Evolutionary conservation across 1,140 invertebrate genomes (phyloP), one percentile per base, ranked within the genome.

Genomic region (Drosophila nebulosa): DNA sequence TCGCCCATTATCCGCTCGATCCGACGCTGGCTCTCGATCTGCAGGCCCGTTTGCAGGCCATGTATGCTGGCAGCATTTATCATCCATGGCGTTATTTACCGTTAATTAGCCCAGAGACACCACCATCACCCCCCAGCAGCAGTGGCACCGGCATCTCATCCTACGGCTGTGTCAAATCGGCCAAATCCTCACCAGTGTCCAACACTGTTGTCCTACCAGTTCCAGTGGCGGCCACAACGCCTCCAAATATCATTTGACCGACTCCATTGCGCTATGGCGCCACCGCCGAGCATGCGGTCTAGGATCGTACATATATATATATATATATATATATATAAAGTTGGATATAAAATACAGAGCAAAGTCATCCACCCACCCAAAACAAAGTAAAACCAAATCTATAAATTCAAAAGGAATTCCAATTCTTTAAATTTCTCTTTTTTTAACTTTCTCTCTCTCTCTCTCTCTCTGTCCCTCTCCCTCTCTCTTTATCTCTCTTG

Each of bases 201-300:
- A 21, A n/a, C 16, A 46, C 39, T 46, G 32, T 46, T n/a, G 36
- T 53, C 16, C 24, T 67, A 18, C 67, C 75, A n/a, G 57, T 61
- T 16, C 46, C 22, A 22, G 30, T 71, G 21, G 66, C 76, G 21
- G 66, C 76, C 52, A 74, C 77, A 52, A 74, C 83, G 30, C 76
- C 89, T 35, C 78, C 89, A 5, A 91, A 88, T 67, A 90, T 91
- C 51, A 91, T 91, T 88, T 91, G 91, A 91, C 91, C 91, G 78
- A 91, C 90, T 90, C 90, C 91, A 18, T 57, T 91, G 74, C 90
- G 91, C 74, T 91, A 78, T 66, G 81, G 90, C 72, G 81, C 90
- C 42, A 78, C 78, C 60, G 90, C 74, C 21, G 83, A 91, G 72
- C 89, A 89, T 57, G 86, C 89, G 73, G 88, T 91, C 39, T 91